Evolutionary conservation across 2,113 vertebrate genomes (phyloP), one percentile per base, ranked within the genome.

Genomic region (Engystomops pustulosus): DNA sequence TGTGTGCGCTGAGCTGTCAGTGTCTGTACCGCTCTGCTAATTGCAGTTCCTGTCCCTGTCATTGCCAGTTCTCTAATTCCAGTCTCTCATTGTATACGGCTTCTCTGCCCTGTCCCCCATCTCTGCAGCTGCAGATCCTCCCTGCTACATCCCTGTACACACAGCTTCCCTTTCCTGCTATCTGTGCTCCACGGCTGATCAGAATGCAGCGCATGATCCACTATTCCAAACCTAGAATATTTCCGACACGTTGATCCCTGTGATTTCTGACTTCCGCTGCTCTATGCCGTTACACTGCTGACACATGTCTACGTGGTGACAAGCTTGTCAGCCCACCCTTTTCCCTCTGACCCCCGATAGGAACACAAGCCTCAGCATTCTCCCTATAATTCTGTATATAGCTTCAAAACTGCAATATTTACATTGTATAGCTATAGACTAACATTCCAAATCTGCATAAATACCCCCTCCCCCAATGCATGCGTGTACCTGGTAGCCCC

Each of bases 81-180:
- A 69, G 45, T 53, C 30, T 69, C 30, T 20, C 67, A 71, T 81
- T 84, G 80, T 70, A 41, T 55, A 38, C 44, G 23, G 30, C 72
- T 68, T 5, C 36, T 17, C 7, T 4, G 44, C 17, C 47, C 72
- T 78, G 5, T 83, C 47, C 80, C 47, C 70, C 71, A 27, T 84
- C 75, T 55, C 74, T 77, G n/a, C 45, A 69, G 72, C 74, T 84
- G 41, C 82, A 78, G 30, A 68, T 84, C 82, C 60, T 69, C 70
- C 18, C 23, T 84, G 58, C 38, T 11, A 27, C 36, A 23, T 47
- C 51, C 55, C 30, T 75, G 58, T 23, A 30, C 30, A 51, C 70
- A 62, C 55, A 67, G 38, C 53, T 65, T n/a, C 60, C 23, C 51
- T 83, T 62, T 65, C 55, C 58, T 34, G 38, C 47, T 51, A 3